phyloP scores from a whole-genome alignment of 2,888 invertebrate genomes.

The Acrocera orbiculus region DNA sequence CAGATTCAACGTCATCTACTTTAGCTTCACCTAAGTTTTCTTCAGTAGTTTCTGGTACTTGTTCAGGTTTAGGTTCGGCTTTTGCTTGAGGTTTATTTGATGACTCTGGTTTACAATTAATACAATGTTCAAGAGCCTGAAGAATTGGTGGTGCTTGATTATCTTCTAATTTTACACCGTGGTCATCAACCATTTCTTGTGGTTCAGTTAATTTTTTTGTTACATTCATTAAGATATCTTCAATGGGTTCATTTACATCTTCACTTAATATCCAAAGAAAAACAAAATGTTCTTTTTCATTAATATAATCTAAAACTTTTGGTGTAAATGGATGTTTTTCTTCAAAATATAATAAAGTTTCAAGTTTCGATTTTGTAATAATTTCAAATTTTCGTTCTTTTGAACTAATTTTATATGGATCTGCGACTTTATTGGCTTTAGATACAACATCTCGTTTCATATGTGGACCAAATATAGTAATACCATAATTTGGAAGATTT shows the following conservation, averaged over 20 bases:
- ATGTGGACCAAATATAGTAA: conserved; percentile 28
- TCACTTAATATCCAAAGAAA: conserved; percentile 28
- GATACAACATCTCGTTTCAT: conserved; percentile 27
- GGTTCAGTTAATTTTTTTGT: too few species aligned
- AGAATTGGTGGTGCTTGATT: too few species aligned
- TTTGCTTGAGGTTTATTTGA: too few species aligned
- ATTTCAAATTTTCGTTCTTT: conserved; percentile 24
- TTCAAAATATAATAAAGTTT: conserved; percentile 21
- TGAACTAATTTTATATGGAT: conserved; percentile 23
- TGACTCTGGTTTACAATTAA: too few species aligned
- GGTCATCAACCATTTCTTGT: too few species aligned
- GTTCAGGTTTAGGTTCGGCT: too few species aligned
- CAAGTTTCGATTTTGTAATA: conserved; percentile 20
- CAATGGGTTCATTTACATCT: too few species aligned
- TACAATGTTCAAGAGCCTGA: too few species aligned
- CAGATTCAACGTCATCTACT: conserved; percentile 19
- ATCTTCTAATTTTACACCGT: too few species aligned
- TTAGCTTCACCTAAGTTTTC: too few species aligned
- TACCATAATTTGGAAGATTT: conserved; percentile 24
- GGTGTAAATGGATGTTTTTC: conserved; percentile 23
- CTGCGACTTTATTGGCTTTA: conserved; percentile 26
- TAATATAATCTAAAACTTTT: conserved; percentile 22
- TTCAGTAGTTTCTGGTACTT: too few species aligned
- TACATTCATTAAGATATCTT: too few species aligned
- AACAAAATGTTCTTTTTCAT: conserved; percentile 24